phyloP scores from a whole-genome alignment of 53 echinoderm and acorn worm species.

The Henricia sp. region DNA sequence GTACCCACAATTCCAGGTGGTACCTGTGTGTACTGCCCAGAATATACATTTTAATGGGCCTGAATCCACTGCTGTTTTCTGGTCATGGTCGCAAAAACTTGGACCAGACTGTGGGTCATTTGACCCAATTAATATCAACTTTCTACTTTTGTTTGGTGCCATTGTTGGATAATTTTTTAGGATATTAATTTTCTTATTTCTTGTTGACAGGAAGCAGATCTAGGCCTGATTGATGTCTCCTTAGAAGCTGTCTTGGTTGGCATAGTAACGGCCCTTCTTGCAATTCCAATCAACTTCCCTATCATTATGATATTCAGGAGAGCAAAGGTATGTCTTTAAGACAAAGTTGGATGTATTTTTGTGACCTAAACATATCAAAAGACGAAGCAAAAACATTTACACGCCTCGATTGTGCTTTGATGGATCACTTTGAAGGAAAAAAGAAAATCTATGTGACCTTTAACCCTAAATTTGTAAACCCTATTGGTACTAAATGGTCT shows the following conservation, averaged over 20 bases:
- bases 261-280: conserved; percentile 88
- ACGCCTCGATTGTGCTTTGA: no score
- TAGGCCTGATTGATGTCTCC: conserved; percentile 88
- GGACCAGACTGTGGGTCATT: background rate
- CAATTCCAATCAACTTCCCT: conserved; percentile 93
- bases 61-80: no score
- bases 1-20: no score
- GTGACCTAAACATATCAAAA: background rate
- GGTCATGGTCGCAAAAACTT: no score
- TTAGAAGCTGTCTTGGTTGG: conserved; percentile 91
- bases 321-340: conserved; percentile 66
- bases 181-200: background rate
- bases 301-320: conserved; percentile 96
- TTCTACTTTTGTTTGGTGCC: no score
- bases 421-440: background rate
- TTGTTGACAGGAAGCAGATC: conserved; percentile 65
- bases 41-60: no score
- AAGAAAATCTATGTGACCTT: background rate
- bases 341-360: background rate
- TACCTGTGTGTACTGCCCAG: no score
- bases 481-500: no score
- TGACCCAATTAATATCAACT: no score
- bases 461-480: no score
- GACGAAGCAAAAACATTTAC: no score
- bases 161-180: no score